phyloP scores from a whole-genome alignment of 2,113 vertebrate genomes.

The human region DNA sequence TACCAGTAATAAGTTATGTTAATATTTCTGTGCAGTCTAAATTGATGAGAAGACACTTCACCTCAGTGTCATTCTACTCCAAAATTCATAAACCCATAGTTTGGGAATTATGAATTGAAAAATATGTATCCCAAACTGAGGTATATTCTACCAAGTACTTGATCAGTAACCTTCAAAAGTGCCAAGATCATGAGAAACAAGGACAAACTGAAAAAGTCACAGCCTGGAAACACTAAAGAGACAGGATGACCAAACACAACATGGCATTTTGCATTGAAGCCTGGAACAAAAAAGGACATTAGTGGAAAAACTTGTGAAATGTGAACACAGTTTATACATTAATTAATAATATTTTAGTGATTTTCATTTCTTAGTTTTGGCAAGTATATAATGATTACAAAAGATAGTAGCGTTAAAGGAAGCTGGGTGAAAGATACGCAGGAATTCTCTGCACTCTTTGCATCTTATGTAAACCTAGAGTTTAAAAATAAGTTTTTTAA shows the following conservation, averaged over 20 bases:
- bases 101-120: not conserved
- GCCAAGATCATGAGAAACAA: not conserved
- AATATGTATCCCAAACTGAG: not conserved
- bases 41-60: not conserved
- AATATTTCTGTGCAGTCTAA: not conserved
- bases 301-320: not conserved
- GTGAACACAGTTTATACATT: not conserved
- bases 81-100: not conserved
- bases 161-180: not conserved
- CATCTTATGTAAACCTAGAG: not conserved
- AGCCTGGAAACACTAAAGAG: not conserved
- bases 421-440: not conserved
- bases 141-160: not conserved
- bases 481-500: not conserved
- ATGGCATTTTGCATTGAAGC: not conserved
- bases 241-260: not conserved
- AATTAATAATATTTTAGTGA: not conserved
- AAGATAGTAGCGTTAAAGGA: not conserved
- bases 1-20: not conserved
- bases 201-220: not conserved
- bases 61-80: not conserved
- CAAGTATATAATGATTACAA: not conserved
- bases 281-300: not conserved
- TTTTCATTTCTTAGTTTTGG: slow-evolving; percentile 32
- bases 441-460: not conserved